These are phyloP conservation scores for Scortum barcoo DNA, from an alignment of 2,113 vertebrate species.

Conservation along the genomic window DNA sequence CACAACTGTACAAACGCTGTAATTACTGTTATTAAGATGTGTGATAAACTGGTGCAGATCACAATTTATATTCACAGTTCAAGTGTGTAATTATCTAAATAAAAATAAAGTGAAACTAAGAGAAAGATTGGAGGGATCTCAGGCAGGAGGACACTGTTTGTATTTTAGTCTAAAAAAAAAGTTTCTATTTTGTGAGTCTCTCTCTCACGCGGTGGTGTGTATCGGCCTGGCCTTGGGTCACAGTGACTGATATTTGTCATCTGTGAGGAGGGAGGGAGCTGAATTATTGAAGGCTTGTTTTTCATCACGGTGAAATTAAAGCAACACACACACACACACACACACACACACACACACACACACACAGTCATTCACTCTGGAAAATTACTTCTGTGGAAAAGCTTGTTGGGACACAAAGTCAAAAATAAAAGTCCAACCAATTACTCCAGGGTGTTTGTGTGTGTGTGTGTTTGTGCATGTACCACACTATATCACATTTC, in stretches of 20 bases:
- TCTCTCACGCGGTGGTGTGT: neutral
- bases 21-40: neutral
- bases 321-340: constrained; percentile 33
- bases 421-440: constrained; percentile 24
- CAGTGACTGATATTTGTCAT: constrained; percentile 61
- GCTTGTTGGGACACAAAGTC: constrained; percentile 1
- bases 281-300: constrained; percentile 63
- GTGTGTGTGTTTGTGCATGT: neutral
- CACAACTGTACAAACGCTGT: neutral
- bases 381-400: constrained; percentile 54
- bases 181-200: neutral
- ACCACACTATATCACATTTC: constrained; percentile 3
- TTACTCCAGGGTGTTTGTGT: constrained; percentile 10
- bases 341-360: constrained; percentile 18
- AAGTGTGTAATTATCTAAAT: too few species aligned
- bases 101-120: neutral
- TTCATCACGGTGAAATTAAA: constrained; percentile 60
- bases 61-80: too few species aligned
- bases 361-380: constrained; percentile 13
- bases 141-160: too few species aligned
- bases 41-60: neutral
- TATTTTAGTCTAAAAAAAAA: neutral
- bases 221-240: constrained; percentile 32
- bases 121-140: neutral
- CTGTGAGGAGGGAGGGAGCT: constrained; percentile 18